These are phyloP conservation scores for Telenomus remus DNA, from an alignment of 1,140 invertebrate genomes.

Conservation along the genomic window DNA sequence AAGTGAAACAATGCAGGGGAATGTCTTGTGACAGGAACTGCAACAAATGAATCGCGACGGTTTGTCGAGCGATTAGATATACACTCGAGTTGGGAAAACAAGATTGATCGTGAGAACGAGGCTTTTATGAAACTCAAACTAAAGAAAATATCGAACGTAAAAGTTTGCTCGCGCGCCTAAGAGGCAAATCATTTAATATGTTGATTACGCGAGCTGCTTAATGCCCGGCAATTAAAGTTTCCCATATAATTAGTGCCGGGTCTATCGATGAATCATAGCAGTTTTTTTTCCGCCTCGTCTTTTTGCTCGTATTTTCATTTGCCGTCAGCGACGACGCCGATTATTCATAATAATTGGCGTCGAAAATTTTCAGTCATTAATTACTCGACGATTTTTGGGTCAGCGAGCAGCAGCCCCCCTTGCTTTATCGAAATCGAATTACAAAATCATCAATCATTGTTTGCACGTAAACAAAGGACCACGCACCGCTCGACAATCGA, in stretches of 20 bases:
- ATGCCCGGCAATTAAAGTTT: slow-evolving; percentile 30
- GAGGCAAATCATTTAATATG: slow-evolving; percentile 29
- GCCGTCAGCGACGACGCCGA: neutral
- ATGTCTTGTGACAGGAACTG: slow-evolving; percentile 11
- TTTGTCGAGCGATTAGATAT: slow-evolving; percentile 35
- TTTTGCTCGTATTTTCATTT: neutral
- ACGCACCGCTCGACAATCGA: slow-evolving; percentile 10
- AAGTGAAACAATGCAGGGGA: slow-evolving; percentile 11
- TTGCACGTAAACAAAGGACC: slow-evolving; percentile 6
- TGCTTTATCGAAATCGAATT: slow-evolving; percentile 13
- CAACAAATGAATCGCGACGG: slow-evolving; percentile 27
- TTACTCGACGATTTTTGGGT: slow-evolving; percentile 6
- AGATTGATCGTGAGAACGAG: slow-evolving; percentile 32
- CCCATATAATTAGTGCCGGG: slow-evolving; percentile 17
- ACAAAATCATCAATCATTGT: slow-evolving; percentile 25
- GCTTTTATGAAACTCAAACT: slow-evolving; percentile 7
- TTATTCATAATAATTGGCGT: slow-evolving; percentile 8
- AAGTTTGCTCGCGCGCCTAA: slow-evolving; percentile 16
- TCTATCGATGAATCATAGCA: slow-evolving; percentile 29
- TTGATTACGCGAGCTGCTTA: slow-evolving; percentile 27
- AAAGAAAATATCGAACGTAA: slow-evolving; percentile 33
- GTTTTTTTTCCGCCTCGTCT: too few relatives aligned
- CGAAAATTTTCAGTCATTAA: slow-evolving; percentile 2
- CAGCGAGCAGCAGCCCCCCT: slow-evolving; percentile 1
- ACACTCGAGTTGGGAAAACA: slow-evolving; percentile 25